Percentiles rank a stretch among this genome's conserved stretches.
Conservation (phyloP, 37 sponge, comb jelly and placozoan species). For the Cladorhizidae sp. region DNA sequence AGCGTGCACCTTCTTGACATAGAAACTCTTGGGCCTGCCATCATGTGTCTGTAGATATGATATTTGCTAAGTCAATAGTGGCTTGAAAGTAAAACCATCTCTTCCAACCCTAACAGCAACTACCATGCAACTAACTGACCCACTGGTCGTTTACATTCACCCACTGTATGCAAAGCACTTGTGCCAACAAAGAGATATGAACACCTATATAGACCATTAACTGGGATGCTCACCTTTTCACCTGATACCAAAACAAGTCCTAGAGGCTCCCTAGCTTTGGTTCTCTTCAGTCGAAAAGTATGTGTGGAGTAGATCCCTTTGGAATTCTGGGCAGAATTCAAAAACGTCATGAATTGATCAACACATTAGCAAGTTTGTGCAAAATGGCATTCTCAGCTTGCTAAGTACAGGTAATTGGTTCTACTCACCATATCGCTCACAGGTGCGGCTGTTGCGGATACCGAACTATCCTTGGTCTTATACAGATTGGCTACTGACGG, state of each 20-base stretch:
- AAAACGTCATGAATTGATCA: background rate
- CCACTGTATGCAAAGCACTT: too few species aligned
- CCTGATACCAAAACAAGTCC: constrained; percentile 72
- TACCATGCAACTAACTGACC: background rate
- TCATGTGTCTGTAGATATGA: constrained; percentile 32
- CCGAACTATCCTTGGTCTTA: background rate
- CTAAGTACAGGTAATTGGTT: background rate
- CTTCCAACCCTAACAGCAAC: background rate
- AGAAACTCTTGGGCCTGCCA: constrained; percentile 25
- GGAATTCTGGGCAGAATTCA: background rate
- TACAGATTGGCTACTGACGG: background rate
- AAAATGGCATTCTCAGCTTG: background rate
- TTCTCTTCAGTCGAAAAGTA: constrained; percentile 55
- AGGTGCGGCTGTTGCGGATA: background rate
- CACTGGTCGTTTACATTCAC: too few species aligned
- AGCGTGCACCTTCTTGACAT: constrained; percentile 52
- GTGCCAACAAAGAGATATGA: too few species aligned
- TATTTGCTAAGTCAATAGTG: too few species aligned
- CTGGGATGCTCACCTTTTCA: constrained; percentile 51
- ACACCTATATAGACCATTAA: too few species aligned
- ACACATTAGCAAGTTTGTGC: background rate
- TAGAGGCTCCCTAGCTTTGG: constrained; percentile 52
- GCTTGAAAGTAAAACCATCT: background rate
- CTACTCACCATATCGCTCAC: background rate
- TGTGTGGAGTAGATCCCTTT: background rate